Conservation (phyloP, 2,113 vertebrate species). For the Dasyurus viverrinus region DNA sequence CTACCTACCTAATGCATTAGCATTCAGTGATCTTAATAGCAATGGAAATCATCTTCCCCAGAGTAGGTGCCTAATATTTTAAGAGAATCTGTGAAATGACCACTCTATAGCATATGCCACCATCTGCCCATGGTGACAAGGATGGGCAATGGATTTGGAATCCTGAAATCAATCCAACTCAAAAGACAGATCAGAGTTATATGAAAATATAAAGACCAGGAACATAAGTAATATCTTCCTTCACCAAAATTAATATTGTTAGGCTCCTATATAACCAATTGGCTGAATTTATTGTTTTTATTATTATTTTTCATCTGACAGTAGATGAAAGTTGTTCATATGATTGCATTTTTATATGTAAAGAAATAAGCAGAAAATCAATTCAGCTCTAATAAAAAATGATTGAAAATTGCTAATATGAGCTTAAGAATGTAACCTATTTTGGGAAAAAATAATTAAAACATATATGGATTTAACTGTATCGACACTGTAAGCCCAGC, state of each 20-base stretch:
- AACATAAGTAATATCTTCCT: neutral
- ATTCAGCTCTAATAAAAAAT: conserved; percentile 80
- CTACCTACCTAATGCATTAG: neutral
- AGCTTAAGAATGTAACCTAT: conserved; percentile 57
- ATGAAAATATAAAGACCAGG: neutral
- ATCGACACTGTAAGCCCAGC: conserved; percentile 48
- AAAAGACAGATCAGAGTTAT: neutral
- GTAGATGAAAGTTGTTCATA: conserved; percentile 40
- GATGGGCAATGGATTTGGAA: neutral
- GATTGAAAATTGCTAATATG: conserved; percentile 81
- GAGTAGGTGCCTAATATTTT: neutral
- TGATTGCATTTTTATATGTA: conserved; percentile 60
- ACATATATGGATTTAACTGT: conserved; percentile 66
- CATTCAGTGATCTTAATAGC: neutral
- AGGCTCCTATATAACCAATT: neutral
- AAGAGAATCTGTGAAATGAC: neutral
- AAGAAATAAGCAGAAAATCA: conserved; percentile 79
- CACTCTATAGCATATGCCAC: neutral
- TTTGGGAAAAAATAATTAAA: conserved; percentile 67
- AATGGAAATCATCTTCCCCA: neutral
- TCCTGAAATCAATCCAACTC: neutral
- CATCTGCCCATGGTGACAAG: neutral
- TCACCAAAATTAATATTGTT: neutral
- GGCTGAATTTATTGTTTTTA: conserved; percentile 1
- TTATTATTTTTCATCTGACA: conserved; percentile 3